Evolutionary conservation across 2,888 invertebrate species (phyloP).

Genomic region (Rhagonycha lutea): DNA sequence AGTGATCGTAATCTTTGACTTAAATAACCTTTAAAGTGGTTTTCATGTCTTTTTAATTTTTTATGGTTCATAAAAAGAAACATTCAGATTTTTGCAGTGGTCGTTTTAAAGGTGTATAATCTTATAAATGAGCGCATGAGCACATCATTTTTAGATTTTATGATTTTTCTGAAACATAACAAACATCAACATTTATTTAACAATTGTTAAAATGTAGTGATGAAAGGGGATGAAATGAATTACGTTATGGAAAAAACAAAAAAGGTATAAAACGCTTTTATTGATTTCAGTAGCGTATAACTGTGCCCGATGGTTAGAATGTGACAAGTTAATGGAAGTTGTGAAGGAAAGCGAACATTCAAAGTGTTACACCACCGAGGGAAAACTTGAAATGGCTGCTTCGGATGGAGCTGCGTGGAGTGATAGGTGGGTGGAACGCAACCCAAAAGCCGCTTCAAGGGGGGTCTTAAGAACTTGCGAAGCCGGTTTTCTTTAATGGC

Average conservation of each 20-base stretch:
- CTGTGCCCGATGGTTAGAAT: conserved; percentile 57
- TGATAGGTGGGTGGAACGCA: conserved; percentile 36
- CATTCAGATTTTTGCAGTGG: conserved; percentile 38
- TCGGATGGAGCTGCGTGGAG: conserved; percentile 41
- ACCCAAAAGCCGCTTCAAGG: conserved; percentile 27
- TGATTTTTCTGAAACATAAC: conserved; percentile 41
- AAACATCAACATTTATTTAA: conserved; percentile 40
- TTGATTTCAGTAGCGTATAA: conserved; percentile 74
- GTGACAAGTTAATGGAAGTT: conserved; percentile 36
- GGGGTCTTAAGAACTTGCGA: conserved; percentile 35
- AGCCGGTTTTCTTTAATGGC: conserved; percentile 40
- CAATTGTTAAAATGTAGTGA: conserved; percentile 35
- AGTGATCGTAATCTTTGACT: conserved; percentile 39
- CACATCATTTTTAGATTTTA: conserved; percentile 46
- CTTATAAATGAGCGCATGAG: conserved; percentile 51
- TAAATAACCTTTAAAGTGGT: conserved; percentile 36
- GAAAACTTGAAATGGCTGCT: conserved; percentile 50
- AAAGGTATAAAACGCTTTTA: conserved; percentile 59
- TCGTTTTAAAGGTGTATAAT: conserved; percentile 36
- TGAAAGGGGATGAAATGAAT: conserved; percentile 28
- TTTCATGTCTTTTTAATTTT: conserved; percentile 41
- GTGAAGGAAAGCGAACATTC: conserved; percentile 40
- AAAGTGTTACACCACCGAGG: conserved; percentile 39
- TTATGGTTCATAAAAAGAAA: conserved; percentile 41
- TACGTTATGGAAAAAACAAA: conserved; percentile 38